phyloP scores from a whole-genome alignment of 2,888 invertebrate species.

The Prenolepis imparis region DNA sequence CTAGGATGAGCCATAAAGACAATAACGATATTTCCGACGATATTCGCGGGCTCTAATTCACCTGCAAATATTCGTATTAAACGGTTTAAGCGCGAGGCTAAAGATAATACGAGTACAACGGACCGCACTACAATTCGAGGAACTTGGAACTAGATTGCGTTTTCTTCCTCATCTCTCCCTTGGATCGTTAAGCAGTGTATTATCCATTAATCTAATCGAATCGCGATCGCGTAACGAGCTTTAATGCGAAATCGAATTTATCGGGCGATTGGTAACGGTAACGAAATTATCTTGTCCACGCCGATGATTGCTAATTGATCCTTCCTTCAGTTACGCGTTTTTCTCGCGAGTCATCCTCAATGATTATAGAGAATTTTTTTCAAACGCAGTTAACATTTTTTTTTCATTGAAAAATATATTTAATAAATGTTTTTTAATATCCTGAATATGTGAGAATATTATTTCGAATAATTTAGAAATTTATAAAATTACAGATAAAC shows the following conservation, averaged over 20 bases:
- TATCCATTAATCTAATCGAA: conserved; percentile 77
- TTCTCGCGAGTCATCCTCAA: conserved; percentile 31
- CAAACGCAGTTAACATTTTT: background rate
- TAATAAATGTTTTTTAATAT: background rate
- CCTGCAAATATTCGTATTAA: conserved; percentile 45
- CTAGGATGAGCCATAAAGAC: conserved; percentile 18
- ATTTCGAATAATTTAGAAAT: conserved; percentile 1
- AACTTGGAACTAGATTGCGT: conserved; percentile 65
- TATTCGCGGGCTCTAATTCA: conserved; percentile 13
- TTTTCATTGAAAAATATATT: background rate
- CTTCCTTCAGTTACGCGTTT: conserved; percentile 47
- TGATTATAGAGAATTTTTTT: conserved; percentile 13
- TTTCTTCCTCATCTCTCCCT: conserved; percentile 67
- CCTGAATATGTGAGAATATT: background rate
- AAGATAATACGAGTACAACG: conserved; percentile 45
- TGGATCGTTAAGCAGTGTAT: conserved; percentile 72
- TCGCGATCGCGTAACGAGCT: conserved; percentile 77
- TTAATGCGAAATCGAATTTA: conserved; percentile 74
- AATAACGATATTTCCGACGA: conserved; percentile 42
- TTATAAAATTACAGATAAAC: background rate
- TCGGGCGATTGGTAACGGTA: conserved; percentile 77
- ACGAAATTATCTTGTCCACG: conserved; percentile 72
- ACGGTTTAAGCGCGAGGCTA: conserved; percentile 20
- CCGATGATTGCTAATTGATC: conserved; percentile 73
- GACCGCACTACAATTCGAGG: conserved; percentile 41